phyloP scores from a whole-genome alignment of 2,888 invertebrate species.

The Eueremaeus valkanovi region DNA sequence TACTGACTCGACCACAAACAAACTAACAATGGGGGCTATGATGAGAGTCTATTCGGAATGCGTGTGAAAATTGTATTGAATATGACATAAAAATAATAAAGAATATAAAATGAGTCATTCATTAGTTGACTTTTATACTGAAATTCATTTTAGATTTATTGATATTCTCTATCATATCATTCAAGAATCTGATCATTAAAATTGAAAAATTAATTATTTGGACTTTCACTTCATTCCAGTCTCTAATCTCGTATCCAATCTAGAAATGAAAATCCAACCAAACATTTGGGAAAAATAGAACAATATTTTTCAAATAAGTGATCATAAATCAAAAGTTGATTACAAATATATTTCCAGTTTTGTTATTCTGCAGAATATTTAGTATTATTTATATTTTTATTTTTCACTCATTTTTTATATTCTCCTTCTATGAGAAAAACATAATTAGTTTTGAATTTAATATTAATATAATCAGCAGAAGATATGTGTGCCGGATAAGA shows the following conservation, averaged over 20 bases:
- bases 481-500: not conserved
- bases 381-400: not conserved
- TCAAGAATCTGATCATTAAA: not conserved
- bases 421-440: too few relatives aligned
- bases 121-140: not conserved
- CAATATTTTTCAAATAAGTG: not conserved
- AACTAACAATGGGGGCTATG: not conserved
- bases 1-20: not conserved
- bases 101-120: not conserved
- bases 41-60: not conserved
- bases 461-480: not conserved
- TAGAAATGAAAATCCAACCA: not conserved
- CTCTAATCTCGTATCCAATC: not conserved
- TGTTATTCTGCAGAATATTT: not conserved
- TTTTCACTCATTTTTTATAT: too few relatives aligned
- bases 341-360: not conserved
- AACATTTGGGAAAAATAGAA: not conserved
- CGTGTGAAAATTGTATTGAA: slow-evolving; percentile 16
- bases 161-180: not conserved
- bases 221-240: not conserved
- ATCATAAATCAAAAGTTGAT: not conserved
- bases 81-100: slow-evolving; percentile 16
- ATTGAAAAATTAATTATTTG: not conserved
- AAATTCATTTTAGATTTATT: not conserved
- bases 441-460: not conserved